Percentiles rank a stretch among this genome's conserved stretches.
phyloP scores from a whole-genome alignment of 1,140 invertebrate species.

The Metaphire vulgaris region DNA sequence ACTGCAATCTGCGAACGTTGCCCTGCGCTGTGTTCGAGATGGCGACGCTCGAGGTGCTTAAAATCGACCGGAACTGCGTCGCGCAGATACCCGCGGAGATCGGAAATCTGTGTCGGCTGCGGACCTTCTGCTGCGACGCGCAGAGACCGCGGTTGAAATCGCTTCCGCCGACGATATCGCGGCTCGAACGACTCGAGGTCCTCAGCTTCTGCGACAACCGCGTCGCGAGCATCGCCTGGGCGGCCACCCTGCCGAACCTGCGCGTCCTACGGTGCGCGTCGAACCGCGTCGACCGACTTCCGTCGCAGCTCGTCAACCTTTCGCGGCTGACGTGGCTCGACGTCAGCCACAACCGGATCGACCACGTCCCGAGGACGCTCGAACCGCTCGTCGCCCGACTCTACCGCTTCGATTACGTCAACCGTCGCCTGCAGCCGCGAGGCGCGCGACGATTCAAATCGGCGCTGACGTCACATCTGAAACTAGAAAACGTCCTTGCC shows the following conservation, averaged over 20 bases:
- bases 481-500: background rate
- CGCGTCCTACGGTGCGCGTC: conserved; percentile 23
- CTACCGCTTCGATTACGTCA: conserved; percentile 30
- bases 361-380: conserved; percentile 20
- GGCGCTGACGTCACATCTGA: background rate
- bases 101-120: conserved; percentile 17
- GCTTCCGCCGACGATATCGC: conserved; percentile 17
- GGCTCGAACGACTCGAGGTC: conserved; percentile 14
- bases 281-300: conserved; percentile 29
- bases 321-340: conserved; percentile 16
- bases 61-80: conserved; percentile 25
- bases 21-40: conserved; percentile 27
- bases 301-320: conserved; percentile 25
- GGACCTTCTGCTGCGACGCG: conserved; percentile 25
- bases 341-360: conserved; percentile 29
- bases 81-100: conserved; percentile 28
- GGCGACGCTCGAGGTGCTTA: conserved; percentile 27
- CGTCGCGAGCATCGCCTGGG: conserved; percentile 27
- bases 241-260: conserved; percentile 18
- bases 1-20: conserved; percentile 23
- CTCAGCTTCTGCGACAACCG: conserved; percentile 30
- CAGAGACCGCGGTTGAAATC: conserved; percentile 26
- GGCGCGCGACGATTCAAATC: background rate
- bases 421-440: conserved; percentile 22
- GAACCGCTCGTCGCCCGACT: conserved; percentile 21